These are phyloP conservation scores for Silurus meridionalis DNA, from an alignment of 2,113 vertebrate species.

Conservation along the genomic window DNA sequence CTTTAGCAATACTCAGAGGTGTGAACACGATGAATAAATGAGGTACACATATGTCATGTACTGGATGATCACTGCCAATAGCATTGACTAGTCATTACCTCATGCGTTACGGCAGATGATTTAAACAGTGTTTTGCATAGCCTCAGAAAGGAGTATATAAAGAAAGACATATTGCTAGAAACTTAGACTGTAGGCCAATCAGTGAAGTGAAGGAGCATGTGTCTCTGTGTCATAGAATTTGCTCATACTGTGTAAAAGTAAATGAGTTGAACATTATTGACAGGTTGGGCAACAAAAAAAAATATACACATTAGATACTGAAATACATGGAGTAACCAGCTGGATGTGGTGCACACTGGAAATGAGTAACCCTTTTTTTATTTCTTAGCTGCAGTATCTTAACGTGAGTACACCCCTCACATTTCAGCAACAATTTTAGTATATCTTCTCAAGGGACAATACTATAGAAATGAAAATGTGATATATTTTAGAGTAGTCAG, in stretches of 20 bases:
- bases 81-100: slow-evolving; percentile 30
- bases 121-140: slow-evolving; percentile 16
- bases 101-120: slow-evolving; percentile 23
- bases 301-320: too few species aligned
- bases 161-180: slow-evolving; percentile 30
- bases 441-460: too few species aligned
- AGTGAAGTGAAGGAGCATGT: neutral
- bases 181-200: neutral
- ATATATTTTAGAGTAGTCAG: too few species aligned
- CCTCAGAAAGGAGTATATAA: neutral
- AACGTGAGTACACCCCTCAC: too few species aligned
- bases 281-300: neutral
- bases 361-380: too few species aligned
- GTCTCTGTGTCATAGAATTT: neutral
- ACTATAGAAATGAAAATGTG: too few species aligned
- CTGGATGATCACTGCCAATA: slow-evolving; percentile 33
- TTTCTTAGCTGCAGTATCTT: too few species aligned
- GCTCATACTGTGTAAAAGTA: neutral
- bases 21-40: slow-evolving; percentile 34
- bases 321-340: neutral
- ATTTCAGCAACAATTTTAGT: too few species aligned
- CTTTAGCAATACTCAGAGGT: slow-evolving; percentile 53
- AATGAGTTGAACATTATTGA: neutral
- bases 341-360: neutral
- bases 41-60: slow-evolving; percentile 24